Evolutionary conservation across 2,113 vertebrate species (phyloP), one percentile per base, ranked within the genome.

Genomic region (Phoxinus phoxinus): DNA sequence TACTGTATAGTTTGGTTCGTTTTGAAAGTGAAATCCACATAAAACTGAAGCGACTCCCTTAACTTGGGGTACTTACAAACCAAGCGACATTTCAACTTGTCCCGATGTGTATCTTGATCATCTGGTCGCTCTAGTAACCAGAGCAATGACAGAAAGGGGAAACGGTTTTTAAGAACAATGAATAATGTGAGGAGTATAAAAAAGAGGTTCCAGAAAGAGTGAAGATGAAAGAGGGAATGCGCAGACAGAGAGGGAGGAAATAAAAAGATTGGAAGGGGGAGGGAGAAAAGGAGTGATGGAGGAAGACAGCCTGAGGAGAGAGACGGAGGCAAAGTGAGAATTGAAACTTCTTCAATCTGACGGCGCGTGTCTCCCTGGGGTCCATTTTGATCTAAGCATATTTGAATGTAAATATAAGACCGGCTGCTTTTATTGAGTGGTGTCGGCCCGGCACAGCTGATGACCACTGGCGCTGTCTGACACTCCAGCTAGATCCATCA

Each of bases 331-430:
- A 76, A 44, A 77, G 80, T 53, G 51, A 83, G 83, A 82, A 79
- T 82, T 69, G 84, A 89, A 92, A 91, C 83, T 89, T 87, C 76
- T 90, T 89, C 84, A 81, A 89, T 91, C 91, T 94, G 88, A 89
- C 89, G 92, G 90, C 89, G 73, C 90, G 88, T 90, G 87, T 86
- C 88, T 91, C 94, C 91, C 91, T 56, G 51, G 91, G 91, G 91
- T 87, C 81, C 88, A 85, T 90, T 94, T 90, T 90, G 89, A 91
- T 86, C 89, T 90, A 90, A 90, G 87, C 89, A 88, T 91, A 92
- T 93, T 90, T 93, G 86, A 92, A 89, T 88, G 89, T 72, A 89
- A 93, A 89, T 90, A 92, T 93, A 92, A 93, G 85, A 86, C 81
- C 86, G 84, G 84, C 85, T 86, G 85, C 86, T 80, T 91, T 91